These are phyloP conservation scores for Columbina picui DNA, from an alignment of 2,113 vertebrate species.

Conservation along the genomic window DNA sequence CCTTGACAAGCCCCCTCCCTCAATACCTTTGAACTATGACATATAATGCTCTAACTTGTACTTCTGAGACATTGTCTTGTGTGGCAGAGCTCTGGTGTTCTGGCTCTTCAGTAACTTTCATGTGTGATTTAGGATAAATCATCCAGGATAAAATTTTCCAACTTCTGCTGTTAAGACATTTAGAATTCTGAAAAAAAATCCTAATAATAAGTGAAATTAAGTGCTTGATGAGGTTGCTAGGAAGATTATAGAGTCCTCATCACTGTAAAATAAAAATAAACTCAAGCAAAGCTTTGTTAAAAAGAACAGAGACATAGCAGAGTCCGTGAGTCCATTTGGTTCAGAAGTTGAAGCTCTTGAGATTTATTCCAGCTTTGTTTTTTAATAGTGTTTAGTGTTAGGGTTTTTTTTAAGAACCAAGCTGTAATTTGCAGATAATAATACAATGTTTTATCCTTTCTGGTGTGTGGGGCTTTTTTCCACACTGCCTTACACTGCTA, in stretches of 20 bases:
- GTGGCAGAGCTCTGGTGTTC: background rate
- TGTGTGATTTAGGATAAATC: background rate
- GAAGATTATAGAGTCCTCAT: background rate
- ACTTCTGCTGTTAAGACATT: background rate
- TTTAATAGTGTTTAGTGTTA: background rate
- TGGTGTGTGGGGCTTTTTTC: background rate
- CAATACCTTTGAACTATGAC: background rate
- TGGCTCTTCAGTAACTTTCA: background rate
- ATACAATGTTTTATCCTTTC: background rate
- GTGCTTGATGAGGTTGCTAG: background rate
- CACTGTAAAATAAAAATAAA: background rate
- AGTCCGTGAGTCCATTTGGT: background rate
- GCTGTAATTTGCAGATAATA: background rate
- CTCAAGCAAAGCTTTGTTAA: background rate
- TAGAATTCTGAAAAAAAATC: background rate
- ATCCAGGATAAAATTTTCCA: background rate
- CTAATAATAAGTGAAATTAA: background rate
- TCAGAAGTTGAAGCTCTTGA: background rate
- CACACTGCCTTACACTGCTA: background rate
- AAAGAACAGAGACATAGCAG: background rate
- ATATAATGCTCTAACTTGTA: background rate
- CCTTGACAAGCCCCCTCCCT: background rate
- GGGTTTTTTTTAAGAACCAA: background rate
- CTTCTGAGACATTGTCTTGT: background rate
- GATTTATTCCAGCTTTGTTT: background rate